phyloP scores from a whole-genome alignment of 2,888 invertebrate genomes.

The Teleogryllus oceanicus region DNA sequence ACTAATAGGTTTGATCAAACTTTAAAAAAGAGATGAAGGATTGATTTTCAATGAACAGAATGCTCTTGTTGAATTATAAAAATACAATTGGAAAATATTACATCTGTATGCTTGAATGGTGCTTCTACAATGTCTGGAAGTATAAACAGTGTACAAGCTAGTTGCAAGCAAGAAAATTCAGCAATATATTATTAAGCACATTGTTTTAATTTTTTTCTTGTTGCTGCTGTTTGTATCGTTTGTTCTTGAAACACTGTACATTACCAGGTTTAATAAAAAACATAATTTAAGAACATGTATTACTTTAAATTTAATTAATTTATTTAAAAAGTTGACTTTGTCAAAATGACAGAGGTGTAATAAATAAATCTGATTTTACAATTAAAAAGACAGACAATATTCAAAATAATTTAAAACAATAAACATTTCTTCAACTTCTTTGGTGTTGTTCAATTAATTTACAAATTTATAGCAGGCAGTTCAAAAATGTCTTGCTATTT shows the following conservation, averaged over 20 bases:
- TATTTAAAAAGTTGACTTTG: no score
- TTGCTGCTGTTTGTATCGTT: background rate
- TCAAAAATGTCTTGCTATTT: slow-evolving; percentile 18
- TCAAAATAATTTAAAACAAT: background rate
- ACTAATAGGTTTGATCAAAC: background rate
- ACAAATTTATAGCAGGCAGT: slow-evolving; percentile 22
- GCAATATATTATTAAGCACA: background rate
- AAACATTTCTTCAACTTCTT: background rate
- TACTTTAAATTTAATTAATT: no score
- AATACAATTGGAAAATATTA: background rate
- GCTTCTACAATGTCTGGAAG: slow-evolving; percentile 23
- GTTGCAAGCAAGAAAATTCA: slow-evolving; percentile 12
- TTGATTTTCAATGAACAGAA: background rate
- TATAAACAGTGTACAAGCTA: slow-evolving; percentile 4
- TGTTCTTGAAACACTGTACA: no score
- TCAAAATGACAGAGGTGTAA: no score
- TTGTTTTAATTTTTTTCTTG: slow-evolving; percentile 6
- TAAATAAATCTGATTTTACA: no score
- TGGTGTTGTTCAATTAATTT: slow-evolving; percentile 18
- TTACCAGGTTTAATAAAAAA: no score
- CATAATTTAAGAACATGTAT: no score
- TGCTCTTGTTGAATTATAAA: background rate
- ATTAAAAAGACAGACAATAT: no score
- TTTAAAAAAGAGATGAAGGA: background rate
- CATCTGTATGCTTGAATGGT: background rate